These are phyloP conservation scores for Beris chalybata DNA, from an alignment of 2,888 invertebrate species.

Conservation along the genomic window DNA sequence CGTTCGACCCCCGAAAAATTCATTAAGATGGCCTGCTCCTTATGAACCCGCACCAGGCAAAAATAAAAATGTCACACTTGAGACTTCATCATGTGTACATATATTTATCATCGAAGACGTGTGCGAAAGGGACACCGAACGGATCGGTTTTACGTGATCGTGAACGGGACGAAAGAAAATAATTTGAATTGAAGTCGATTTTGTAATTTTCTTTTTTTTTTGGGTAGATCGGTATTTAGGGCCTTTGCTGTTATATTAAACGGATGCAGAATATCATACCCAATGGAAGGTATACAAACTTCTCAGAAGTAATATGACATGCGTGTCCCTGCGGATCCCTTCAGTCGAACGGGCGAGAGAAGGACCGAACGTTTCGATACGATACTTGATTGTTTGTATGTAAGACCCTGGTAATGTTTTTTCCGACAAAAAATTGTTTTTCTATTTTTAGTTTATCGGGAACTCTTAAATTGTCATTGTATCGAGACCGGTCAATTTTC, in stretches of 20 bases:
- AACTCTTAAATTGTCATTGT: conserved; percentile 42
- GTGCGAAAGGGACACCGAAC: conserved; percentile 10
- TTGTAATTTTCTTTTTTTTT: too few species aligned
- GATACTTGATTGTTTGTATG: conserved; percentile 14
- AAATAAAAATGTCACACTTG: too few species aligned
- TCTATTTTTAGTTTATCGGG: conserved; percentile 55
- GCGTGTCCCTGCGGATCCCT: too few species aligned
- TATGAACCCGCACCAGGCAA: too few species aligned
- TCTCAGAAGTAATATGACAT: conserved; percentile 2
- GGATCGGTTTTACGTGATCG: neutral
- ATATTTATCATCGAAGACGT: neutral
- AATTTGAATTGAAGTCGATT: conserved; percentile 17
- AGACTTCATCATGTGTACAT: too few species aligned
- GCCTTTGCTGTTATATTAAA: conserved; percentile 11
- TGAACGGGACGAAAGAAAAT: neutral
- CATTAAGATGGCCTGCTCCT: too few species aligned
- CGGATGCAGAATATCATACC: conserved; percentile 21
- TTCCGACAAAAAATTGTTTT: conserved; percentile 37
- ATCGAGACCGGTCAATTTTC: neutral
- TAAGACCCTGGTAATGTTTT: conserved; percentile 9
- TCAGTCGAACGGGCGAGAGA: neutral
- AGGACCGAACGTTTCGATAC: conserved; percentile 8
- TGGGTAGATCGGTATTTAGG: neutral
- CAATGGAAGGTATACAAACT: conserved; percentile 13
- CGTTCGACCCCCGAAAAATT: too few species aligned